A percentile compares a stretch with the other conserved stretches of the same genome.
phyloP scores from a whole-genome alignment of 2,888 invertebrate genomes.

The Nemotelus nigrinus region DNA sequence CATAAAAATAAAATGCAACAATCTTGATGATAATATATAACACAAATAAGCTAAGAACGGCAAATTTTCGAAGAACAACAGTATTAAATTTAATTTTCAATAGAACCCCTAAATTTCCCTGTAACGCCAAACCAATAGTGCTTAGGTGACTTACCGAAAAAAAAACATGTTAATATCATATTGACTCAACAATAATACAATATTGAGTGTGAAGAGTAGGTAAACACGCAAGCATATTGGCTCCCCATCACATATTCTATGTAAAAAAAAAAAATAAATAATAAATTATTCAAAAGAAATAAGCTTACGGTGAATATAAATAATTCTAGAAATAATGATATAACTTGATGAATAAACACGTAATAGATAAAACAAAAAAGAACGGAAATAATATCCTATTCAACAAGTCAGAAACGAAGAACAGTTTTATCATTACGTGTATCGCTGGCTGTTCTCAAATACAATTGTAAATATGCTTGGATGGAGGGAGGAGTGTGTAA shows the following conservation, averaged over 20 bases:
- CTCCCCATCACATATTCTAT: conserved; percentile 50
- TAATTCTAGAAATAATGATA: too few species aligned
- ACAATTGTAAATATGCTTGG: too few species aligned
- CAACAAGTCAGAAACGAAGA: too few species aligned
- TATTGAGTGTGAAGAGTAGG: background rate
- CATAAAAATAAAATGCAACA: conserved; percentile 44
- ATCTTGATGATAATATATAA: conserved; percentile 42
- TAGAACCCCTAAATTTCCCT: conserved; percentile 53
- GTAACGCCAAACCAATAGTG: conserved; percentile 53
- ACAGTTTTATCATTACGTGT: too few species aligned
- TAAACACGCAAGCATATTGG: conserved; percentile 29
- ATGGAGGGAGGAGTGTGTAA: too few species aligned
- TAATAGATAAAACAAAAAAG: too few species aligned
- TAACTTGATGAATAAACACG: too few species aligned
- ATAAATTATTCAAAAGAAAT: conserved; percentile 34
- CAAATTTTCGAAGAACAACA: background rate
- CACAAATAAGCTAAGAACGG: conserved; percentile 20
- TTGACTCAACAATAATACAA: background rate
- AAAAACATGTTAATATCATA: background rate
- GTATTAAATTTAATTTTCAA: conserved; percentile 52
- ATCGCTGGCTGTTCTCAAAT: too few species aligned
- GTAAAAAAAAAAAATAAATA: conserved; percentile 28
- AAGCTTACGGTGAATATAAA: background rate
- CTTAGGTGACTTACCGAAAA: background rate
- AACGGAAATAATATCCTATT: too few species aligned